These are phyloP conservation scores for Chymomyza costata DNA, from an alignment of 1,140 invertebrate species.

Conservation along the genomic window DNA sequence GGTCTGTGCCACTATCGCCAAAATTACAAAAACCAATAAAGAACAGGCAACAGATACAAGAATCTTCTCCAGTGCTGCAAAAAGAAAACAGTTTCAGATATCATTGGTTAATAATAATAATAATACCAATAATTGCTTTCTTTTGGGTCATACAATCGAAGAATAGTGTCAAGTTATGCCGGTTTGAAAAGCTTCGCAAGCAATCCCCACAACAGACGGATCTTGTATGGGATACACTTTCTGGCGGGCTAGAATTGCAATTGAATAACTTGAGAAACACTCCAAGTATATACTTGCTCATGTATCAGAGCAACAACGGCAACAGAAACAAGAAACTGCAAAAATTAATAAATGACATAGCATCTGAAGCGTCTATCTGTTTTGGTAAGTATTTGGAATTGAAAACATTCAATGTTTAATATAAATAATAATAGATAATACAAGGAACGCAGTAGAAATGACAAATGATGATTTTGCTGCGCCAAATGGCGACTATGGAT, in stretches of 20 bases:
- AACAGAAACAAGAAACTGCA: slow-evolving; percentile 1
- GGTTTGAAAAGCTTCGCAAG: slow-evolving; percentile 17
- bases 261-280: slow-evolving; percentile 36
- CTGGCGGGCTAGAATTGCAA: slow-evolving; percentile 43
- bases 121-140: no score
- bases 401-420: not conserved
- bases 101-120: no score
- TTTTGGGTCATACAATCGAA: no score
- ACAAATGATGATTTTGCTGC: slow-evolving; percentile 45
- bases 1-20: no score
- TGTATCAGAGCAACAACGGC: slow-evolving; percentile 29
- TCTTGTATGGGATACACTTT: slow-evolving; percentile 41
- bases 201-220: slow-evolving; percentile 21
- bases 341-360: slow-evolving; percentile 43
- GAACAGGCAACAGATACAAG: no score
- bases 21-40: no score
- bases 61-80: no score
- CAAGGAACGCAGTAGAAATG: slow-evolving; percentile 37
- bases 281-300: slow-evolving; percentile 51
- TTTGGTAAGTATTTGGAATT: slow-evolving; percentile 50
- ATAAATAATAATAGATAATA: slow-evolving; percentile 35
- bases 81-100: no score
- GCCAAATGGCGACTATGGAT: slow-evolving; percentile 37
- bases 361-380: slow-evolving; percentile 41
- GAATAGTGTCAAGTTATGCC: slow-evolving; percentile 41